These are phyloP conservation scores for Lagopus muta DNA, from an alignment of 2,113 vertebrate genomes.

Conservation along the genomic window DNA sequence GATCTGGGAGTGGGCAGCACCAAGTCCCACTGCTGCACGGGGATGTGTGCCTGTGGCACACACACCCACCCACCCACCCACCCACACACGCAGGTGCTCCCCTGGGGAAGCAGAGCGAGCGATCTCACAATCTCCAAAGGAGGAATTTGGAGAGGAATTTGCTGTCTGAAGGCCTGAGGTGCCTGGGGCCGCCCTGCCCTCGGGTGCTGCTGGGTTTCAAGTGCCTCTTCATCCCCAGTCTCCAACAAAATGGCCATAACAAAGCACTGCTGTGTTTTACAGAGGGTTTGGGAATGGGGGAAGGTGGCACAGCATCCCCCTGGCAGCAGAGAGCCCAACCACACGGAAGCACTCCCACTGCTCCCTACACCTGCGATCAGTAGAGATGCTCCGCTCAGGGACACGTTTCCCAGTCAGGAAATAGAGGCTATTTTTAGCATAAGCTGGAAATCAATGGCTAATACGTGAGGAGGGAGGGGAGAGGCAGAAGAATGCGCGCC, in stretches of 20 bases:
- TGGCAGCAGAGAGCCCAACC: neutral
- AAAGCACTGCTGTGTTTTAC: neutral
- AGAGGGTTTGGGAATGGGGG: neutral
- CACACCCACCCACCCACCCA: no score
- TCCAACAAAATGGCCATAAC: neutral
- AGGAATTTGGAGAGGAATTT: neutral
- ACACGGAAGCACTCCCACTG: neutral
- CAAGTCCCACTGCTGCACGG: rapidly evolving
- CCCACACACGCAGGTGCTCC: no score
- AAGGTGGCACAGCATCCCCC: neutral
- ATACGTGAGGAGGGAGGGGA: neutral
- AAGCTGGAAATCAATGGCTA: neutral
- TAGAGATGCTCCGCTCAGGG: no score
- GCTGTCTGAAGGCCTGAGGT: neutral
- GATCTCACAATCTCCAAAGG: neutral
- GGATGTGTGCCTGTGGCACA: neutral
- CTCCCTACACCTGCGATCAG: neutral
- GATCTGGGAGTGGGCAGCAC: neutral
- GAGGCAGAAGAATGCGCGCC: neutral
- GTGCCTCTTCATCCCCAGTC: neutral
- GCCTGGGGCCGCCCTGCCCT: neutral
- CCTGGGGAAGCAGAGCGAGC: neutral
- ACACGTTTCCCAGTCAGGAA: neutral
- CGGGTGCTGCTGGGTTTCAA: conserved; percentile 5
- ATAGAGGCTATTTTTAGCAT: neutral